Evolutionary conservation across 2,113 vertebrate species (phyloP).

Genomic region (Maccullochella peelii): DNA sequence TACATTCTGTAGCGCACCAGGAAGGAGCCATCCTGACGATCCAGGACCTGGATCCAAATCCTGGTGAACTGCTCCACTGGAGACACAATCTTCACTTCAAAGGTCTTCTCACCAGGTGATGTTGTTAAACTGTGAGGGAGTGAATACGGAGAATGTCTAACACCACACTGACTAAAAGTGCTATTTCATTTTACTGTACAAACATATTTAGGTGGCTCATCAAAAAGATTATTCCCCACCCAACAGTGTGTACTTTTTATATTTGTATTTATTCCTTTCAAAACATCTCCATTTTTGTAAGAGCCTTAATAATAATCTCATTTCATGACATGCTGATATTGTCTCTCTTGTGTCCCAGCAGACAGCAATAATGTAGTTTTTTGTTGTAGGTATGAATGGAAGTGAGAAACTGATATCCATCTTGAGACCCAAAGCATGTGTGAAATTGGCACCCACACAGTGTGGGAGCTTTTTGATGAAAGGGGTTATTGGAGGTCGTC

Average conservation of each 20-base stretch:
- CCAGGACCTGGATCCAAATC: constrained; percentile 94
- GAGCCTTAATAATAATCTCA: too few relatives aligned
- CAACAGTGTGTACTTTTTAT: too few relatives aligned
- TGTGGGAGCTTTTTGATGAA: constrained; percentile 27
- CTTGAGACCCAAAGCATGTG: constrained; percentile 11
- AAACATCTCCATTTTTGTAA: background rate
- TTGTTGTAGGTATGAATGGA: constrained; percentile 24
- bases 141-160: background rate
- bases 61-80: constrained; percentile 91
- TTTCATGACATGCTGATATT: too few relatives aligned
- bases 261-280: background rate
- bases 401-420: constrained; percentile 18
- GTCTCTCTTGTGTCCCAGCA: constrained; percentile 4
- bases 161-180: too few relatives aligned
- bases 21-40: constrained; percentile 95
- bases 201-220: too few relatives aligned
- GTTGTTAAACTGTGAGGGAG: constrained; percentile 86
- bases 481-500: constrained; percentile 13
- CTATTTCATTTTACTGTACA: too few relatives aligned
- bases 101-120: constrained; percentile 92
- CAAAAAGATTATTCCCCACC: too few relatives aligned
- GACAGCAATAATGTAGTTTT: constrained; percentile 8
- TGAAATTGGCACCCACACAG: constrained; percentile 43
- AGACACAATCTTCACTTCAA: constrained; percentile 92
- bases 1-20: constrained; percentile 98